Conservation (phyloP, 1,140 invertebrate species). For the Bombus waltoni region DNA sequence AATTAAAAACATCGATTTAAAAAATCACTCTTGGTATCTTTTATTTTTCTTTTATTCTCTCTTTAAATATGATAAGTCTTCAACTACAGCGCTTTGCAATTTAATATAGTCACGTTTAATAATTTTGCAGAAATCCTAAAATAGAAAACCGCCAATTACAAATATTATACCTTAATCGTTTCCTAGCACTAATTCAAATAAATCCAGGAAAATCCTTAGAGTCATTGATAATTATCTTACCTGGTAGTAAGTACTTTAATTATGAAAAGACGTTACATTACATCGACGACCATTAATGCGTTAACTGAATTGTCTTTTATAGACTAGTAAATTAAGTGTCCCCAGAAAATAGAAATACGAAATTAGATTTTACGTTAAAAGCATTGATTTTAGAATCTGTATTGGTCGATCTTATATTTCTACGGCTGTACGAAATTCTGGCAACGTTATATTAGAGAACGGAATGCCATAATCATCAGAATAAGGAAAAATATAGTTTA, state of each 20-base stretch:
- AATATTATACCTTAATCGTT: background rate
- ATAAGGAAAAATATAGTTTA: too few relatives aligned
- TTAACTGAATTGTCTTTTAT: background rate
- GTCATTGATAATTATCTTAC: background rate
- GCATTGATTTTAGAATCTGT: too few relatives aligned
- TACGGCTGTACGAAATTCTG: too few relatives aligned
- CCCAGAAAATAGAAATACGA: background rate
- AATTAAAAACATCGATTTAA: too few relatives aligned
- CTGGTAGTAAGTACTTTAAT: background rate
- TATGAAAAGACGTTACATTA: background rate
- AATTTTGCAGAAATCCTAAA: background rate
- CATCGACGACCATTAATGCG: background rate
- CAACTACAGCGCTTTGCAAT: background rate
- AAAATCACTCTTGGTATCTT: background rate
- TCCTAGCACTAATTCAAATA: background rate
- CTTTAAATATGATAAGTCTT: background rate
- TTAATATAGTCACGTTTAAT: background rate
- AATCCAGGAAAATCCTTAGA: background rate
- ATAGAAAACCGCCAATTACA: background rate
- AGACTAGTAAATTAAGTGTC: background rate
- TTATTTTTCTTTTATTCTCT: background rate
- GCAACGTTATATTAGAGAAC: too few relatives aligned
- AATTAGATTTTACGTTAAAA: too few relatives aligned
- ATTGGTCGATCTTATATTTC: too few relatives aligned
- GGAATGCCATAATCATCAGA: too few relatives aligned